Conservation (phyloP, 1,140 invertebrate species). For the Cyclargus thomasi region DNA sequence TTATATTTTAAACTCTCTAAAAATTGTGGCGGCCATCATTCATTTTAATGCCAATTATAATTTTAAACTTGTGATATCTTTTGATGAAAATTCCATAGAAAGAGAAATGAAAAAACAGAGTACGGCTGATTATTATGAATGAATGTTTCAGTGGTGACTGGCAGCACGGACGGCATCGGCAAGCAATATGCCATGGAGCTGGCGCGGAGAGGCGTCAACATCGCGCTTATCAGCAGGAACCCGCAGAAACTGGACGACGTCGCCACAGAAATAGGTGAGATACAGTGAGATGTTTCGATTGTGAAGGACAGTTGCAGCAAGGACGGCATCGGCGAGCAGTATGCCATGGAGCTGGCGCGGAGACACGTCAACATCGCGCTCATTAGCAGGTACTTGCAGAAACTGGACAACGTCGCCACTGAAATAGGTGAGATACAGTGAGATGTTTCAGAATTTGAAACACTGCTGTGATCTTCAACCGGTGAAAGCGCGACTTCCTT, state of each 20-base stretch:
- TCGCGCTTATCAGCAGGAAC: slow-evolving; percentile 90
- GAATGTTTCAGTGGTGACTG: slow-evolving; percentile 85
- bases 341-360: slow-evolving; percentile 88
- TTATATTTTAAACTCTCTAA: too few species aligned
- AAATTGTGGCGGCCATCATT: too few species aligned
- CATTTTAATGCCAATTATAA: too few species aligned
- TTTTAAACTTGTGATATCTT: too few species aligned
- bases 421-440: slow-evolving; percentile 81
- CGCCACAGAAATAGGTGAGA: too few species aligned
- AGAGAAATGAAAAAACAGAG: too few species aligned
- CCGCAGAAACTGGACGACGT: slow-evolving; percentile 75
- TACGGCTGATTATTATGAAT: not conserved
- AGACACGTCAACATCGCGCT: slow-evolving; percentile 89
- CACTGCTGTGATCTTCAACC: too few species aligned
- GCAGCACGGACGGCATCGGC: slow-evolving; percentile 94
- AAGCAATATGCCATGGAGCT: slow-evolving; percentile 91
- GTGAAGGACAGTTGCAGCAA: slow-evolving; percentile 84
- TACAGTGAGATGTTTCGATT: too few species aligned
- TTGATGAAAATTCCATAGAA: too few species aligned
- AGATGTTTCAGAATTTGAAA: too few species aligned
- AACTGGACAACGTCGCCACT: slow-evolving; percentile 81
- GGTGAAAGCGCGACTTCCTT: too few species aligned
- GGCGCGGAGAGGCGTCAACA: slow-evolving; percentile 85
- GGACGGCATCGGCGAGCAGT: slow-evolving; percentile 94
- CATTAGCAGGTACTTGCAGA: slow-evolving; percentile 87